Conservation (phyloP, 2,113 vertebrate genomes). For the Setophaga kirtlandii region DNA sequence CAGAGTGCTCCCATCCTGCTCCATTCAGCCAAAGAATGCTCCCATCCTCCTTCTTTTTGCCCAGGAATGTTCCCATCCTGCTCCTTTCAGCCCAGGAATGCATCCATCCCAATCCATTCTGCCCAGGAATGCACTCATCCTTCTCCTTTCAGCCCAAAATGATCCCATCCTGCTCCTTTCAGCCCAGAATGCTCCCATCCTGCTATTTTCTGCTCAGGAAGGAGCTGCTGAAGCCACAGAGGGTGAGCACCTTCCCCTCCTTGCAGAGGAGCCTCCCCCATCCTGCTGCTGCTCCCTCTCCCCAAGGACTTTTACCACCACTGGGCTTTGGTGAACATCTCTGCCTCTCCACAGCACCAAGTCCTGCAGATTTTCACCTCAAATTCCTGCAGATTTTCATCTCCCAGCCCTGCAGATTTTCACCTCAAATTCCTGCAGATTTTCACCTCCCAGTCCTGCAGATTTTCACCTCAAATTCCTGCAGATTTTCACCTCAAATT, state of each 20-base stretch:
- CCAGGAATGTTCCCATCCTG: no score
- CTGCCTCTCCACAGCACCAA: not conserved
- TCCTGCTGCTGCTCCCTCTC: not conserved
- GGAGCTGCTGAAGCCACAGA: not conserved
- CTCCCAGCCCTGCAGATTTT: no score
- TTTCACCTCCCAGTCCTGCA: not conserved
- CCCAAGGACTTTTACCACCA: not conserved
- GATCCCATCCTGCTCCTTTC: rapidly evolving
- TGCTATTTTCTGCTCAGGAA: not conserved
- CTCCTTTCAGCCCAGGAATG: no score
- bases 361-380: not conserved
- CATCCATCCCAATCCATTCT: no score
- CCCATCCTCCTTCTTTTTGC: not conserved
- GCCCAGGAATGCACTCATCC: not conserved
- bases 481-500: not conserved
- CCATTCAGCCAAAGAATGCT: not conserved
- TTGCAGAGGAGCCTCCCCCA: not conserved
- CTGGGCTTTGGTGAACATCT: rapidly evolving
- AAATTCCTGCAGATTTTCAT: not conserved
- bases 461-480: not conserved
- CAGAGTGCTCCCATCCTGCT: no score
- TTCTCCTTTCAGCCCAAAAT: not conserved
- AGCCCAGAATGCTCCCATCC: not conserved
- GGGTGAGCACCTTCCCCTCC: not conserved
- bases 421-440: not conserved